Evolutionary conservation across 2,888 invertebrate genomes (phyloP).

Genomic region (Maniola hyperantus): DNA sequence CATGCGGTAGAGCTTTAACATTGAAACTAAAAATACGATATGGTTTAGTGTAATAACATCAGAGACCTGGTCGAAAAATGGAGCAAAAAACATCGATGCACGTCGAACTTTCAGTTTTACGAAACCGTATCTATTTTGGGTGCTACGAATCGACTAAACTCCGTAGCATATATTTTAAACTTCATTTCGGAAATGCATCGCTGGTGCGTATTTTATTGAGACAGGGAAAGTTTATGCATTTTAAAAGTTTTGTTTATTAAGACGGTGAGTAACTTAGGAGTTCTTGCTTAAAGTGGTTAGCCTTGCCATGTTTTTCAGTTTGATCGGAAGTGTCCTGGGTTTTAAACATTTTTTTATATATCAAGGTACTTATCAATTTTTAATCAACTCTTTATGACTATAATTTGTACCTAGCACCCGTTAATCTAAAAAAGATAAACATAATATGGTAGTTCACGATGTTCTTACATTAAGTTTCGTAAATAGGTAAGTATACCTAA

Average conservation of each 20-base stretch:
- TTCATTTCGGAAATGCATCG: conserved; percentile 19
- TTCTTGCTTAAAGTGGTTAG: background rate
- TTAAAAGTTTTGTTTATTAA: conserved; percentile 12
- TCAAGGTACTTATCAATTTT: too few species aligned
- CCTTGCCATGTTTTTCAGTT: background rate
- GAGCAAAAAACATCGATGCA: conserved; percentile 15
- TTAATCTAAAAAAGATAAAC: too few species aligned
- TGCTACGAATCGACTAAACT: conserved; percentile 22
- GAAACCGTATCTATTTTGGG: conserved; percentile 20
- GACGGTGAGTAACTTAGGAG: conserved; percentile 5
- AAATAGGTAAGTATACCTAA: too few species aligned
- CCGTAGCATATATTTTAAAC: conserved; percentile 20
- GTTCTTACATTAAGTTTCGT: too few species aligned
- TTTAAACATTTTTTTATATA: background rate
- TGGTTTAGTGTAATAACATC: conserved; percentile 35
- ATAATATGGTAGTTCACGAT: too few species aligned
- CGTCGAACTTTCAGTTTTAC: conserved; percentile 22
- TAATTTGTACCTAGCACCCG: too few species aligned
- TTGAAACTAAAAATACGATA: conserved; percentile 33
- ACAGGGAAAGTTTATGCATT: conserved; percentile 10
- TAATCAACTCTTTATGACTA: too few species aligned
- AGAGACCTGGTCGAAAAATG: conserved; percentile 25
- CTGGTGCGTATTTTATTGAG: conserved; percentile 19
- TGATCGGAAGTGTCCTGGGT: background rate
- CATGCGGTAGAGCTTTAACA: conserved; percentile 10